Evolutionary conservation across 2,888 invertebrate species (phyloP).

Genomic region (Isoperla grammatica): DNA sequence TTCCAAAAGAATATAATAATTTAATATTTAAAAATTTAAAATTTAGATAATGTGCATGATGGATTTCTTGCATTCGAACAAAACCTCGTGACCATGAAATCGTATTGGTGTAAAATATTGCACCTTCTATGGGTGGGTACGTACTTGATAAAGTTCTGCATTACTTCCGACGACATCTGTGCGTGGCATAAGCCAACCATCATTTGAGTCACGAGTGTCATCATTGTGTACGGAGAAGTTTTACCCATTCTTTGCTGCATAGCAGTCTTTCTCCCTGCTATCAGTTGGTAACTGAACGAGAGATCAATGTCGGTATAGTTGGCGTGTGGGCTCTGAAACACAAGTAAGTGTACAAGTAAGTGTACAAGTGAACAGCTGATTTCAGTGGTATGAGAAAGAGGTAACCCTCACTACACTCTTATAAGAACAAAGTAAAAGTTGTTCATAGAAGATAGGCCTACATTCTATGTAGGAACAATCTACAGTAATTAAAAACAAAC

Average conservation of each 20-base stretch:
- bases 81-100: background rate
- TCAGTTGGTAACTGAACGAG: conserved; percentile 13
- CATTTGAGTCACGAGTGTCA: background rate
- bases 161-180: background rate
- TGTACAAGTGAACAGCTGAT: too few species aligned
- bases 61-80: too few species aligned
- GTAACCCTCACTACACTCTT: too few species aligned
- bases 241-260: background rate
- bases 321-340: background rate
- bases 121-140: background rate
- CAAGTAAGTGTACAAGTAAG: background rate
- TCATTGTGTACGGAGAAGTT: background rate
- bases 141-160: conserved; percentile 16
- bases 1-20: too few species aligned
- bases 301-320: conserved; percentile 16
- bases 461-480: too few species aligned
- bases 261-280: background rate
- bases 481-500: too few species aligned
- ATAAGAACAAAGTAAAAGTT: too few species aligned
- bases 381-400: too few species aligned
- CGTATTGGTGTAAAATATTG: background rate
- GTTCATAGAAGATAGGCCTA: too few species aligned
- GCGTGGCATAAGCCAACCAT: background rate
- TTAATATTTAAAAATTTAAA: too few species aligned
- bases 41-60: too few species aligned